These are phyloP conservation scores for Poeciliopsis retropinna DNA, from an alignment of 2,113 vertebrate species.

Conservation along the genomic window DNA sequence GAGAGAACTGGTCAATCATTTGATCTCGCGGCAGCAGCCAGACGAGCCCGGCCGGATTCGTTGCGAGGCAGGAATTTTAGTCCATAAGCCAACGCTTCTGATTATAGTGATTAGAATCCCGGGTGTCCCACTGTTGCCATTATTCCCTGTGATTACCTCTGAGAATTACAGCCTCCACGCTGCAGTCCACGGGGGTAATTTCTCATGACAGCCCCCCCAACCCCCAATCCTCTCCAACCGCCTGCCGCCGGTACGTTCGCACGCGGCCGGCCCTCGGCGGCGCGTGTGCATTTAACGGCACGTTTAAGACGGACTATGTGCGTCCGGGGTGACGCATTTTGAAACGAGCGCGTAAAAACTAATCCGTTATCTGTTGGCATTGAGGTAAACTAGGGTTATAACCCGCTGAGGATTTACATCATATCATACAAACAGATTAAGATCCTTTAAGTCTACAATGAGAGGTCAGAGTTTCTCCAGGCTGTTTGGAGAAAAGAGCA, in stretches of 20 bases:
- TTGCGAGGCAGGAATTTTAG: constrained; percentile 69
- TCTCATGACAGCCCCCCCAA: constrained; percentile 72
- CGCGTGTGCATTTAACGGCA: constrained; percentile 44
- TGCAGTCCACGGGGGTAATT: constrained; percentile 75
- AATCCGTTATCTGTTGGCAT: background rate
- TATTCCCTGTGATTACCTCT: constrained; percentile 79
- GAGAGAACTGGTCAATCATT: constrained; percentile 69
- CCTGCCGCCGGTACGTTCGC: constrained; percentile 59
- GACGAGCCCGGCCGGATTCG: constrained; percentile 48
- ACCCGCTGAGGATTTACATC: background rate
- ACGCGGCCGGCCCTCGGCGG: constrained; percentile 37
- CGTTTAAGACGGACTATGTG: constrained; percentile 22
- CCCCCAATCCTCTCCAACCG: background rate
- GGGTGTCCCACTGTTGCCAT: constrained; percentile 77
- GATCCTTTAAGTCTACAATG: background rate
- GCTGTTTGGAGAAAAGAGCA: background rate
- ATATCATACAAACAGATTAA: background rate
- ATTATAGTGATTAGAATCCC: constrained; percentile 79
- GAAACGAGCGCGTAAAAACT: background rate
- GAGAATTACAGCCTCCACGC: constrained; percentile 78
- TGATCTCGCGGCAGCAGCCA: constrained; percentile 48
- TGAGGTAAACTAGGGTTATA: background rate
- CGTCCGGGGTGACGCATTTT: constrained; percentile 15
- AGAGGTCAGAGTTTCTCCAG: background rate
- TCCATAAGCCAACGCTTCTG: constrained; percentile 73